Percentiles rank a stretch among this genome's conserved stretches.
These are phyloP conservation scores for Zapornia atra DNA, from an alignment of 2,113 vertebrate genomes.

Conservation along the genomic window DNA sequence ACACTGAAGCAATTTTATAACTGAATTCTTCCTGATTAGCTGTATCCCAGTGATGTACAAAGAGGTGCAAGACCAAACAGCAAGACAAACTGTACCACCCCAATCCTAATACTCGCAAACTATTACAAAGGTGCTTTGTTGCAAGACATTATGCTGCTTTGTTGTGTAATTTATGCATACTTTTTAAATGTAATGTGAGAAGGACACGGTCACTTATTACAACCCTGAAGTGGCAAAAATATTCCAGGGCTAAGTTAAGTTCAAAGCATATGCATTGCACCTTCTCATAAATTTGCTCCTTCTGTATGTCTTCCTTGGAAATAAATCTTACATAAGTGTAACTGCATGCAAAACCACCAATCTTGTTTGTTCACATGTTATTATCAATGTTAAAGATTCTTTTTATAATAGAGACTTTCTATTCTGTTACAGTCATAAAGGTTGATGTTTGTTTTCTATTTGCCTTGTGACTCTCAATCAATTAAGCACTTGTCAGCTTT, in stretches of 20 bases:
- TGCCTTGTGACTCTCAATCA: not conserved
- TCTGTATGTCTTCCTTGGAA: conserved; percentile 14
- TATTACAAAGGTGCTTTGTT: conserved; percentile 31
- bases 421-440: not conserved
- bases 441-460: not conserved
- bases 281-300: conserved; percentile 1
- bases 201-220: conserved; percentile 11
- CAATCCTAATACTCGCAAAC: not conserved
- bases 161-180: conserved; percentile 23
- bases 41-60: not conserved
- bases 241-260: conserved; percentile 13
- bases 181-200: conserved; percentile 5
- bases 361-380: not conserved
- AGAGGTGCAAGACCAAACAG: conserved; percentile 1
- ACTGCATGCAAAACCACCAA: not conserved
- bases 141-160: conserved; percentile 15
- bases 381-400: not conserved
- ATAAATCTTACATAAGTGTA: not conserved
- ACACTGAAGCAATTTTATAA: conserved; percentile 6
- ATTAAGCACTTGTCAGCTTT: not conserved
- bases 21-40: not conserved
- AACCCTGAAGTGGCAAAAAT: conserved; percentile 5
- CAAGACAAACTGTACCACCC: not conserved
- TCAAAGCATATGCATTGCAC: not conserved
- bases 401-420: not conserved